Base-by-base conservation (phyloP, 2,797 vertebrate species). In the Gallinago nigripennis region DNA sequence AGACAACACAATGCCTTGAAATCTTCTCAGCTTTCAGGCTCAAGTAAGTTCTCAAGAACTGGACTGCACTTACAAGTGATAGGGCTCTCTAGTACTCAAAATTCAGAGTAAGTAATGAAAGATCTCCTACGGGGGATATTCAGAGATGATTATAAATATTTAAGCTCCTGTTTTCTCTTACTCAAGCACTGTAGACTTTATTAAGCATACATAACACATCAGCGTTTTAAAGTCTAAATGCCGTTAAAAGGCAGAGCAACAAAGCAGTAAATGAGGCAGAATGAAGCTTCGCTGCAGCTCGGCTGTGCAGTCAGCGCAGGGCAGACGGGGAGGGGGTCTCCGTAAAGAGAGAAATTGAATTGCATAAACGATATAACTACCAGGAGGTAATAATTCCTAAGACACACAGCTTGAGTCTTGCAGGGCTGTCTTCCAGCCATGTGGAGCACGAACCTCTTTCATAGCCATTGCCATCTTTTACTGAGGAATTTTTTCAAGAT, bases 121-220 rank as follows among this genome's bases (percentile, higher is more conserved):
- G 58, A 35, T 92, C 82, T 93, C 91, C 70, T 28, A 46, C 54
- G 72, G 46, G 8, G 31, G 23, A 56, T 82, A 30, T 69, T 90
- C 77, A 79, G 85, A 78, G 80, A 35, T n/a, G 43, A 61, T 83
- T 58, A 94, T 92, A 90, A 95, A 95, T 88, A 90, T 78, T 88
- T 85, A 83, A 88, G 82, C 61, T 88, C 30, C 82, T 79, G 65
- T 53, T 86, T 83, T 90, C 58, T 75, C 63, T 82, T 84, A 20
- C 56, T 51, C 25, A 6, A 31, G 85, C 5, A 0, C 82, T 54
- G 58, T n/a, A 28, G 91, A 66, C 73, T 90, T 82, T 76, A 87
- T 70, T 94, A 70, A 91, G 56, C 70, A 14, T 25, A 60, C 30
- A 45, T 48, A 84, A 71, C 78, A 23, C 91, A 78, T 69, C 86